Evolutionary conservation across 2,113 vertebrate species (phyloP).

Genomic region (Psittacula cyanocephala): DNA sequence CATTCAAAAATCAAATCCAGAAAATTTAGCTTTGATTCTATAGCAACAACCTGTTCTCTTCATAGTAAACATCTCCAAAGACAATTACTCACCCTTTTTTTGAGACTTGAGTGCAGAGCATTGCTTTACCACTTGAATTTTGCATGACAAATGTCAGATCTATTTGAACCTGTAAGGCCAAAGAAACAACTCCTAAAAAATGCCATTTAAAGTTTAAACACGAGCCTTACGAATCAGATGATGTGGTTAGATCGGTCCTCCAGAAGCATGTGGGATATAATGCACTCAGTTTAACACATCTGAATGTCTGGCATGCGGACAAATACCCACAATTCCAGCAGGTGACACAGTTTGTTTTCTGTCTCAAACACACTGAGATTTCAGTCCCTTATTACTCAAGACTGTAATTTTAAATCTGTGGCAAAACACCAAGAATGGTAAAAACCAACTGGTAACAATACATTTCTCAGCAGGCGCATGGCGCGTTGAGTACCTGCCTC

Average conservation of each 20-base stretch:
- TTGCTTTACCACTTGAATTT: neutral
- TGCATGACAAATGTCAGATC: neutral
- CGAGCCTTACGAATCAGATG: neutral
- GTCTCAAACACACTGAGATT: neutral
- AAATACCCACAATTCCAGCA: neutral
- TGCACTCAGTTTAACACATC: neutral
- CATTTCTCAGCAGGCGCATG: neutral
- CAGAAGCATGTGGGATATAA: neutral
- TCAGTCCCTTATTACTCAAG: neutral
- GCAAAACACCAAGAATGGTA: neutral
- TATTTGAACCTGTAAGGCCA: conserved; percentile 2
- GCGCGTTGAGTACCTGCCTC: neutral
- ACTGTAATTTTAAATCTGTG: neutral
- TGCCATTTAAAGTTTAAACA: conserved; percentile 2
- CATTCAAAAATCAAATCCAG: conserved; percentile 8
- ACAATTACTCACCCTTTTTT: neutral
- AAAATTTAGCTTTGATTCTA: neutral
- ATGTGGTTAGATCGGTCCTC: neutral
- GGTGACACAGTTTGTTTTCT: neutral
- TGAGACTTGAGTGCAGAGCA: neutral
- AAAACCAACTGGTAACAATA: neutral
- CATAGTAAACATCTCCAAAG: neutral
- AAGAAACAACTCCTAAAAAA: conserved; percentile 1
- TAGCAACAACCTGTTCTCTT: neutral
- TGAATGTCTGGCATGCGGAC: neutral